A percentile compares a stretch with the other conserved stretches of the same genome.
Evolutionary conservation across 1,140 invertebrate species (phyloP).

Genomic region (Dendrolimus punctatus): DNA sequence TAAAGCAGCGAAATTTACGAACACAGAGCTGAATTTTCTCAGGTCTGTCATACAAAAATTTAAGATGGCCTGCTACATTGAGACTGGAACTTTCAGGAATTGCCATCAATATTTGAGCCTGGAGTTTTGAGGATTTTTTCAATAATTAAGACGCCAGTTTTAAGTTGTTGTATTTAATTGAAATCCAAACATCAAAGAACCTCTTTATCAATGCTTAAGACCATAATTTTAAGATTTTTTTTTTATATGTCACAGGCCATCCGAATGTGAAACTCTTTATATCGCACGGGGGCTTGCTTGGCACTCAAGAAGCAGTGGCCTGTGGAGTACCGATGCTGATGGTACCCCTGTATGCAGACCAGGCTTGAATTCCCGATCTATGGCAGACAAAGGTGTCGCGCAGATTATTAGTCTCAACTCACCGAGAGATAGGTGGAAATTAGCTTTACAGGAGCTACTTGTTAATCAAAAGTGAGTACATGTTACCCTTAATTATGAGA

Average conservation of each 20-base stretch:
- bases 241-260: conserved; percentile 54
- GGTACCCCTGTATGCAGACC: conserved; percentile 78
- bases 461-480: conserved; percentile 49
- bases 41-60: too few species aligned
- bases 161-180: not conserved
- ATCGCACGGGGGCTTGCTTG: conserved; percentile 75
- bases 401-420: conserved; percentile 41
- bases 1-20: too few species aligned
- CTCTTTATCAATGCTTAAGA: too few species aligned
- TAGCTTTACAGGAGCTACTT: conserved; percentile 51
- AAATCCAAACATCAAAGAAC: not conserved
- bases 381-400: conserved; percentile 56
- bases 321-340: conserved; percentile 70
- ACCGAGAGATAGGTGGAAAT: conserved; percentile 37
- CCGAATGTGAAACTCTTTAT: conserved; percentile 71
- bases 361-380: conserved; percentile 67
- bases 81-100: too few species aligned
- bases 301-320: conserved; percentile 73
- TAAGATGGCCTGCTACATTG: too few species aligned
- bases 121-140: too few species aligned
- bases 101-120: too few species aligned
- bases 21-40: too few species aligned
- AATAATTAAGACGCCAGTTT: too few species aligned
- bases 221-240: too few species aligned
- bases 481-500: not conserved